Evolutionary conservation across 2,797 vertebrate genomes (phyloP), one percentile per base, ranked within the genome.

Genomic region (Melanotaenia boesemani): DNA sequence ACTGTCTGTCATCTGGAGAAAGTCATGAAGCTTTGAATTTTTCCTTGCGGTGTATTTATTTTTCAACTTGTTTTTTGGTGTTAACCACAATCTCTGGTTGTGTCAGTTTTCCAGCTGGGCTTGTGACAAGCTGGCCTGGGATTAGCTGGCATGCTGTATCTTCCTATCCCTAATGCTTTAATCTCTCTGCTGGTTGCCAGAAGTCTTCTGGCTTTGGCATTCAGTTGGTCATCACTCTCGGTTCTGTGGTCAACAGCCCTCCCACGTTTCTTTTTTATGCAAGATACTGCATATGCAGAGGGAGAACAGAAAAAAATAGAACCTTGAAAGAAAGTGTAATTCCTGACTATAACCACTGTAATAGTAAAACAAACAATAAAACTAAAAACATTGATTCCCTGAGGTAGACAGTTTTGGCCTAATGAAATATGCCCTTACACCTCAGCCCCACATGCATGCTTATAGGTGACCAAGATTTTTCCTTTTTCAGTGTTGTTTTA

Each of bases 161-260:
- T 94, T 92, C 85, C 95, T 91, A 70, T 90, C 90, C 74, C 90
- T 95, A 94, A 90, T 93, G 92, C 89, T 90, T 93, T 93, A 95
- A 96, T 95, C 90, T 92, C 81, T 67, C 63, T 75, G 88, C 79
- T 83, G 83, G 81, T 84, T 16, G 41, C 61, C 84, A 84, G 72
- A 74, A 85, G 82, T 89, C 84, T 83, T 77, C 63, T 84, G 80
- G 77, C 82, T 80, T 76, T 76, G 63, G 74, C 58, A 74, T 80
- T 62, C 69, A 64, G 72, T 76, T 67, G 78, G 75, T 81, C 71
- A 62, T 70, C 70, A 34, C 75, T 81, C 66, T 74, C 46, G 3
- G 66, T 60, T 68, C 20, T 64, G 41, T 69, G 50, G 61, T 55
- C 72, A 74, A 55, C 39, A n/a, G 16, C 59, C 75, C 26, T 46